Base-by-base conservation (phyloP, 2,797 vertebrate species). In the Poliocrania exsul region DNA sequence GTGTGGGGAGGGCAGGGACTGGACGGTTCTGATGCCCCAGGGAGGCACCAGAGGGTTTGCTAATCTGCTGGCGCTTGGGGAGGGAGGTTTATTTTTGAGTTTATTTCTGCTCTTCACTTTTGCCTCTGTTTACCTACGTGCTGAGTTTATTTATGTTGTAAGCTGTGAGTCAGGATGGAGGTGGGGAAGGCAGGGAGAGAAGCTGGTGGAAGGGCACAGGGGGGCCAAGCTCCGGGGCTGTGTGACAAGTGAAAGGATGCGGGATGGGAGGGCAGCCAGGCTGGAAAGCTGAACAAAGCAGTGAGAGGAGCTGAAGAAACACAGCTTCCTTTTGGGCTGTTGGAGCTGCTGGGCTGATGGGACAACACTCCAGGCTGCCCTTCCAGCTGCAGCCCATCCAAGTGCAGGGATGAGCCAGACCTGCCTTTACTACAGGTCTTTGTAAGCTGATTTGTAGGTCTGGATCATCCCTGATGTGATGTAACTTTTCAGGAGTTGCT, bases 61-160 rank as follows among this genome's bases (percentile, higher is more conserved):
- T 96, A 95, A 93, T 97, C 82, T 82, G 57, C 69, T 8, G 23
- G 91, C 15, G 13, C 84, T 86, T 38, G 56, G 53, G 89, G 93
- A 92, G 72, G 25, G 67, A 95, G 93, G 91, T 91, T 96, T 94
- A 93, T 95, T 94, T 94, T 95, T 91, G 90, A 95, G 95, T 95
- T 96, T 97, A 97, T 98, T 98, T 97, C 96, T 94, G 95, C 96
- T 97, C 97, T 96, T 95, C 95, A 94, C 94, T 97, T 97, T 97
- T 97, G 96, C 96, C 96, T 97, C 96, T 98, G 96, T 97, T 96
- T 95, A 95, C 93, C 97, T 98, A 97, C 61, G 93, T 95, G 94
- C 95, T 96, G 96, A 93, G 95, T 97, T 97, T 97, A 96, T 96
- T 97, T 97, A 95, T 94, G 96, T 95, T 97, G 70, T 92, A 95